Percentiles rank a stretch among this genome's conserved stretches.
Evolutionary conservation across 2,797 vertebrate genomes (phyloP).

Genomic region (Enteromius viviparus): DNA sequence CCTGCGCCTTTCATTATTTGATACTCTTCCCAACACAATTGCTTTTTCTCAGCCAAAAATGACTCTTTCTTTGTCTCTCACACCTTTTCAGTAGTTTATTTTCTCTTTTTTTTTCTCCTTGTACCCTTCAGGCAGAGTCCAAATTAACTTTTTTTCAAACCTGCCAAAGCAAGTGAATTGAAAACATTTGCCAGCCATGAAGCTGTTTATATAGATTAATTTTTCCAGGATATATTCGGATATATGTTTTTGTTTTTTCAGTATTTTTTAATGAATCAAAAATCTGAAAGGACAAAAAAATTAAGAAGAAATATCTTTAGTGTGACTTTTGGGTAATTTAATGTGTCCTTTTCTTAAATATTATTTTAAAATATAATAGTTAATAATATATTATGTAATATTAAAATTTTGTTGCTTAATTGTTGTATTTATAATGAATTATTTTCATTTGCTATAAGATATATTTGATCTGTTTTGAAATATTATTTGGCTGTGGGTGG

Average conservation of each 20-base stretch:
- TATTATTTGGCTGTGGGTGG: not conserved
- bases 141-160: not conserved
- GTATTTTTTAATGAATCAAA: not conserved
- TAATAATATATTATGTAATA: not conserved
- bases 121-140: not conserved
- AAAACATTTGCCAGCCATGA: not conserved
- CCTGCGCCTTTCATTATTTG: constrained; percentile 12
- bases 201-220: not conserved
- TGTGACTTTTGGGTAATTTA: not conserved
- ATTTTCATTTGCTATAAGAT: not conserved
- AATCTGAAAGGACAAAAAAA: not conserved
- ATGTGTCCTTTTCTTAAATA: not conserved
- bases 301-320: not conserved
- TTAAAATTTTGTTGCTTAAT: not conserved
- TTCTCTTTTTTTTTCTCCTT: not conserved
- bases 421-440: not conserved
- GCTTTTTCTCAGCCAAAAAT: constrained; percentile 27
- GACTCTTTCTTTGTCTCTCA: constrained; percentile 18
- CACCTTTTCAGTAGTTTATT: not conserved
- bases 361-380: not conserved
- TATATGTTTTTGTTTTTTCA: not conserved
- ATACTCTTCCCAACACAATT: constrained; percentile 15
- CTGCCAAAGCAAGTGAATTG: not conserved
- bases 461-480: not conserved
- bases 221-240: not conserved